A percentile compares a stretch with the other conserved stretches of the same genome.
phyloP scores from a whole-genome alignment of 2,888 invertebrate genomes.

The Desoria tigrina region DNA sequence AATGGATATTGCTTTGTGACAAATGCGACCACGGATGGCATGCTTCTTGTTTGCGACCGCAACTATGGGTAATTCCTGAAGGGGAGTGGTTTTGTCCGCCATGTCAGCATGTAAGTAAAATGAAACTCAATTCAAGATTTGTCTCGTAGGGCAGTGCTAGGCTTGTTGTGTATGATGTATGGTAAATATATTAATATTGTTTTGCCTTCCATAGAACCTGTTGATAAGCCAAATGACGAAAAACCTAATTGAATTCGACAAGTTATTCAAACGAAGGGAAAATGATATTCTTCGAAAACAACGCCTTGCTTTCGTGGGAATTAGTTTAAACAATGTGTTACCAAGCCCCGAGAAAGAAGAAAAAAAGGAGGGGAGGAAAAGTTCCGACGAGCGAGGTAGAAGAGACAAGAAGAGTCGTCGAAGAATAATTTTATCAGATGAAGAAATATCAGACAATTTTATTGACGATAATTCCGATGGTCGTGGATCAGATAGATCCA shows the following conservation, averaged over 20 bases:
- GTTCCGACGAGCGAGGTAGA: conserved; percentile 54
- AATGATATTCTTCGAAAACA: conserved; percentile 70
- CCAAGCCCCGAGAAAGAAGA: conserved; percentile 56
- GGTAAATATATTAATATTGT: conserved; percentile 8
- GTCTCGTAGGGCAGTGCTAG: no score
- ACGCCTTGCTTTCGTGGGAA: conserved; percentile 72
- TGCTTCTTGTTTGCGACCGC: conserved; percentile 89
- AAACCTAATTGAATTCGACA: conserved; percentile 75
- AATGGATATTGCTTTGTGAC: conserved; percentile 96
- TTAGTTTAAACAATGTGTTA: conserved; percentile 72
- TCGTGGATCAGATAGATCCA: conserved; percentile 28
- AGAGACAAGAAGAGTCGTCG: conserved; percentile 56
- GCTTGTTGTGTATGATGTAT: background rate
- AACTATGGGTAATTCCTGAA: conserved; percentile 90
- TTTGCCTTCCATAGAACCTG: conserved; percentile 59
- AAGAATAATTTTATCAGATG: conserved; percentile 53
- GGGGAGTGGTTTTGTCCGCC: conserved; percentile 98
- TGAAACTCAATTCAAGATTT: background rate
- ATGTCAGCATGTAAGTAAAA: conserved; percentile 81
- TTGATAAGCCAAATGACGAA: conserved; percentile 73
- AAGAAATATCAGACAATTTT: conserved; percentile 53
- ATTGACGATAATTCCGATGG: conserved; percentile 52
- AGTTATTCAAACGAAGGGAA: conserved; percentile 66
- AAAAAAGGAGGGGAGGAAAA: conserved; percentile 51
- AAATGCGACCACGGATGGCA: conserved; percentile 95